Percentiles rank a stretch among this genome's conserved stretches.
Evolutionary conservation across 2,113 vertebrate species (phyloP).

Genomic region (Bufo gargarizans): DNA sequence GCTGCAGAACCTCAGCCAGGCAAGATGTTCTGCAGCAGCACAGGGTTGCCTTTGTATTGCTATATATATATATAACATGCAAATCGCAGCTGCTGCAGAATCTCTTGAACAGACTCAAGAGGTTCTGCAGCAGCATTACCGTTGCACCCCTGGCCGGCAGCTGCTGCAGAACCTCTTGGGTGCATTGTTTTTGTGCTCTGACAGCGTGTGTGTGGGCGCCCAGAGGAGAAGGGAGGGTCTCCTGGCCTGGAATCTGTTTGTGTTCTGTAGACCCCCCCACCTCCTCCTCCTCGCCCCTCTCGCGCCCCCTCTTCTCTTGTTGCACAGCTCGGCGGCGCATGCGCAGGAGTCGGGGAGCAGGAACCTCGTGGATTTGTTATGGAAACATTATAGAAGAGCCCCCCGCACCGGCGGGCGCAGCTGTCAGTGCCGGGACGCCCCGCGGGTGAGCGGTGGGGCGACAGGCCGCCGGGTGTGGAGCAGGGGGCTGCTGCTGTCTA

Average conservation of each 20-base stretch:
- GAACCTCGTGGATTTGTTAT: constrained; percentile 41
- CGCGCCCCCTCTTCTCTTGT: not conserved
- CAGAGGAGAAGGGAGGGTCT: not conserved
- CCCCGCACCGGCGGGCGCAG: not conserved
- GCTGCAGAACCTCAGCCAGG: not conserved
- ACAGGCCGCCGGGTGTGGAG: no score
- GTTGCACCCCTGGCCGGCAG: not conserved
- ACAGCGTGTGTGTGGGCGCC: not conserved
- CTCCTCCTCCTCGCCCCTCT: not conserved
- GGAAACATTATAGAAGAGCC: not conserved
- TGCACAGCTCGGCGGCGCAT: not conserved
- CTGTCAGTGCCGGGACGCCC: no score
- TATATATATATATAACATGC: not conserved
- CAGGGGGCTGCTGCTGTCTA: constrained; percentile 29
- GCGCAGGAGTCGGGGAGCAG: not conserved
- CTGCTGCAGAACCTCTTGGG: constrained; percentile 26
- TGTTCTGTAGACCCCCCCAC: not conserved
- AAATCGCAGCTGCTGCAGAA: not conserved
- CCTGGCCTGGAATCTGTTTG: constrained; percentile 20
- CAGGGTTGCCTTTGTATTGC: not conserved
- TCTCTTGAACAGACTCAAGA: no score
- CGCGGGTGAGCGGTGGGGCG: no score
- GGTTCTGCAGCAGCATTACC: not conserved
- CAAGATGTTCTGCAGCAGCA: not conserved
- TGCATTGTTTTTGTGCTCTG: not conserved